Evolutionary conservation across 2,113 vertebrate genomes (phyloP).

Genomic region (Sturnira hondurensis): DNA sequence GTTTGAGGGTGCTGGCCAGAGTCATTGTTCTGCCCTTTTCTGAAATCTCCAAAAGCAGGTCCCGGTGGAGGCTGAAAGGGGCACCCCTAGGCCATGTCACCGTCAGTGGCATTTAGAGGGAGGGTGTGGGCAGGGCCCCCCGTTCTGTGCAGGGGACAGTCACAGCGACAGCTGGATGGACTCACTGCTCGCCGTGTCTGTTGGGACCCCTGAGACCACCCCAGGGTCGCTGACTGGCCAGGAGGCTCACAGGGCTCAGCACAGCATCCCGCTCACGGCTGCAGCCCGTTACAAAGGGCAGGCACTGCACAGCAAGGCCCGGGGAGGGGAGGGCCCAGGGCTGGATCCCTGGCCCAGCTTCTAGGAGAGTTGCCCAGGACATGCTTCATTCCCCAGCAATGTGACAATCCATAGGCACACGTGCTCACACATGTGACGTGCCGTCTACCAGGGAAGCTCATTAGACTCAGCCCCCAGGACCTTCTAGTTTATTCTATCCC

Average conservation of each 20-base stretch:
- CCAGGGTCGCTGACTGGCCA: neutral
- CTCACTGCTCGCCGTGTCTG: neutral
- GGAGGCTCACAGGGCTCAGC: rapidly evolving
- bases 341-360: neutral
- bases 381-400: neutral
- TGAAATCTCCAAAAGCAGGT: neutral
- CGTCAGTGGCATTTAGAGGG: neutral
- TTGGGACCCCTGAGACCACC: neutral
- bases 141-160: neutral
- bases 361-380: neutral
- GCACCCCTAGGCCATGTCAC: rapidly evolving
- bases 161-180: neutral
- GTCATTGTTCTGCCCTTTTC: too few species aligned
- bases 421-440: neutral
- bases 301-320: rapidly evolving
- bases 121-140: neutral
- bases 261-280: rapidly evolving
- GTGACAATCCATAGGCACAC: too few species aligned
- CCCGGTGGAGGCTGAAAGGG: rapidly evolving
- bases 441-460: neutral
- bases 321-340: neutral
- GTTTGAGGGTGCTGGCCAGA: too few species aligned
- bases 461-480: neutral
- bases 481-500: too few species aligned
- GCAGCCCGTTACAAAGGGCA: too few species aligned